Evolutionary conservation across 2,888 invertebrate genomes (phyloP), one percentile per base, ranked within the genome.

Genomic region (Tineola bisselliella): DNA sequence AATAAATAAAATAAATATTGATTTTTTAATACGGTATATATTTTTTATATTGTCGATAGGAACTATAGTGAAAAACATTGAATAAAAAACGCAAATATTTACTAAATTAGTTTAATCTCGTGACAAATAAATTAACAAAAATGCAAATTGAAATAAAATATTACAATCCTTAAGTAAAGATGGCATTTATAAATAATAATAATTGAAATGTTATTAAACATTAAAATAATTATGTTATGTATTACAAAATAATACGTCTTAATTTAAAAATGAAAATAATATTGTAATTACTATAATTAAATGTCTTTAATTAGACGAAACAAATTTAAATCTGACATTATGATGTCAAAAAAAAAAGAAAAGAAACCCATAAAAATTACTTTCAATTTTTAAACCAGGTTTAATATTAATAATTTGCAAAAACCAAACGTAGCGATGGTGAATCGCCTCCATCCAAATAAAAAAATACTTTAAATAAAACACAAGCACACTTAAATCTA

Each of bases 61-160:
- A n/a, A n/a, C n/a, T n/a, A n/a, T n/a, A n/a, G n/a, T n/a, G n/a
- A n/a, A n/a, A n/a, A n/a, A n/a, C n/a, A n/a, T n/a, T n/a, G n/a
- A 25, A 25, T n/a, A 48, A 17, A 17, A 48, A 13, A 15, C 48
- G n/a, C 6, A 15, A n/a, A 13, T 48, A 48, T 2, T 48, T 6
- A 13, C 48, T 60, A 81, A 84, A 80, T 81, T 80, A 77, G 70
- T 86, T 84, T 87, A 84, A 83, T 86, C 78, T 80, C 81, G 82
- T 75, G 83, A 82, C 79, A 81, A 84, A 84, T 83, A 84, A 86
- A 83, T 84, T 82, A 84, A 84, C 81, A 78, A 76, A 70, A 57
- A 57, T 44, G 61, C 65, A 68, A 63, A 67, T 71, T 69, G 69
- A 74, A 76, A 69, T 64, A 66, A 67, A 68, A 72, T 48, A 48